Evolutionary conservation across 53 echinoderm and acorn worm species (phyloP), one percentile per base, ranked within the genome.

Genomic region (Glandiceps talaboti): DNA sequence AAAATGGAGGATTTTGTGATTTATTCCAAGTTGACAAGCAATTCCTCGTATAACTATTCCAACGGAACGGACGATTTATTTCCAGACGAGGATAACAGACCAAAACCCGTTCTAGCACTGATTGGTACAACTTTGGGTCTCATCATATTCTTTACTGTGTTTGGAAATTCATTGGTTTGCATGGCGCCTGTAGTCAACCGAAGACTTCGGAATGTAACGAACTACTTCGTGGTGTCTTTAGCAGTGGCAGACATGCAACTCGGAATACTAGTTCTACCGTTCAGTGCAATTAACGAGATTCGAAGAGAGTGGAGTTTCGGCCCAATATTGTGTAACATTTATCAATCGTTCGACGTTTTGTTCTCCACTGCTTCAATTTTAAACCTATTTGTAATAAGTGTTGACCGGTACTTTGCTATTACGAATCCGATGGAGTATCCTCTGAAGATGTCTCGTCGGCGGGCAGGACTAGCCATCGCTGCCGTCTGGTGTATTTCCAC

Each of bases 351-450:
- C 80, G 99, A 99, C 80, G 94, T 99, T 77, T 79, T 94, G 76
- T 86, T 94, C 64, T 89, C 89, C 77, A 99, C 99, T 26, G 93
- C 99, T 1, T 99, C 99, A 76, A 99, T 99, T 32, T 84, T 91
- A 76, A 91, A 94, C 80, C 76, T 99, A 28, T 94, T 94, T 73
- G 91, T 88, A 12, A 99, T 99, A 31, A 88, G 88, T 14, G 73
- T 94, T 33, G 99, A 99, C 81, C 81, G 99, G 30, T 99, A 91
- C 80, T 89, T 91, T 81, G 99, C 99, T n/a, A 94, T 94, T 28
- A 94, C 99, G 28, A 86, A 84, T 73, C 99, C 99, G 1, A 88
- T 99, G 84, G 87, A 90, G 33, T 99, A 99, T 74, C 91, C 89
- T 33, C 89, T 81, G 33, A 81, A 83, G 73, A 91, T 99, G 84